Conservation (phyloP, 2,888 invertebrate genomes). For the Vandiemenella viatica region DNA sequence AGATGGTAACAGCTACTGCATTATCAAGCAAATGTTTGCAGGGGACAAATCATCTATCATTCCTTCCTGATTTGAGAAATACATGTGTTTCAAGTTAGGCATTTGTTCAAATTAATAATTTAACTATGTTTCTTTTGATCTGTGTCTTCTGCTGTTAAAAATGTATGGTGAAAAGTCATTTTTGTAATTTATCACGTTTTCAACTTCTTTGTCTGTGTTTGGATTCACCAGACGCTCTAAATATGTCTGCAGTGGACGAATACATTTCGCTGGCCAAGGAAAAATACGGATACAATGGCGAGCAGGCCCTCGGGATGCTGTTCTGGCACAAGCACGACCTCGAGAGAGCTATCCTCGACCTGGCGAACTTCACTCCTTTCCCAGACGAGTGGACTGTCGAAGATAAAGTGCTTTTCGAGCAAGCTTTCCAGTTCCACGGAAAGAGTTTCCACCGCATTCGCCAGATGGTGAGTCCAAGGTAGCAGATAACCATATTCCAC, state of each 20-base stretch:
- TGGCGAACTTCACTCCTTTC: slow-evolving; percentile 93
- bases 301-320: slow-evolving; percentile 93
- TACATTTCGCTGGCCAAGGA: slow-evolving; percentile 89
- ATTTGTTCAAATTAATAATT: no score
- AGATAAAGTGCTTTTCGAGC: slow-evolving; percentile 94
- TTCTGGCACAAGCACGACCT: slow-evolving; percentile 97
- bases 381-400: slow-evolving; percentile 98
- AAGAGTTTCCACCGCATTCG: slow-evolving; percentile 94
- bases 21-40: no score
- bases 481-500: no score
- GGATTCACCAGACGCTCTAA: not conserved
- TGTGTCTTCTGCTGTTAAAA: no score
- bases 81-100: no score
- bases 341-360: slow-evolving; percentile 77
- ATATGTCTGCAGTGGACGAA: slow-evolving; percentile 64
- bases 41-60: no score
- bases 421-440: slow-evolving; percentile 95
- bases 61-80: no score
- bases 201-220: not conserved
- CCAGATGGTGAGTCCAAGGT: slow-evolving; percentile 74
- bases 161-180: no score
- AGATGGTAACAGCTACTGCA: no score
- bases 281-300: slow-evolving; percentile 93
- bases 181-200: slow-evolving; percentile 4
- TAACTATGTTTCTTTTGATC: no score